These are phyloP conservation scores for Noctua pronuba DNA, from an alignment of 2,888 invertebrate genomes.

Conservation along the genomic window DNA sequence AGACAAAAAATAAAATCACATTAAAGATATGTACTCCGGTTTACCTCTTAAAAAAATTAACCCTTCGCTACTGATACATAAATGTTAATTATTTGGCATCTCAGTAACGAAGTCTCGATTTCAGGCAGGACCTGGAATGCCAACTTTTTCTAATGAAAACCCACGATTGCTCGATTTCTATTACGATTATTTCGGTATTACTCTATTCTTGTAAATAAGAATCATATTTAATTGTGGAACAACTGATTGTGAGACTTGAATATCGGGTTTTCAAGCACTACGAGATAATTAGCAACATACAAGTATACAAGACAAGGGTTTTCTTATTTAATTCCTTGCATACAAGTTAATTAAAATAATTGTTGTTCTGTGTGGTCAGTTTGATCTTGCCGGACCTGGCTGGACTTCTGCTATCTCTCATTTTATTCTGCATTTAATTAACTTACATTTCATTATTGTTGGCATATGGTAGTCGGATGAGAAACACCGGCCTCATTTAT, in stretches of 20 bases:
- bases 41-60: no score
- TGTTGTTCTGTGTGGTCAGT: neutral
- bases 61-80: no score
- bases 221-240: neutral
- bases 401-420: neutral
- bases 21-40: no score
- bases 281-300: neutral
- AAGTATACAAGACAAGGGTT: neutral
- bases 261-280: neutral
- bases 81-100: no score
- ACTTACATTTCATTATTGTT: neutral
- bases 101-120: neutral
- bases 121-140: neutral
- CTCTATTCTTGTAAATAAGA: neutral
- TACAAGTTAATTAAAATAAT: slow-evolving; percentile 8
- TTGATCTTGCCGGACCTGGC: neutral
- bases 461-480: neutral
- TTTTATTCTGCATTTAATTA: neutral
- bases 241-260: neutral
- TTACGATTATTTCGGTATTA: neutral
- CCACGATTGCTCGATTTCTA: neutral
- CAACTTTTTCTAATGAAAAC: neutral
- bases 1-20: no score
- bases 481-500: neutral
- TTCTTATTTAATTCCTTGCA: slow-evolving; percentile 11